Evolutionary conservation across 1,140 invertebrate genomes (phyloP), one percentile per base, ranked within the genome.

Genomic region (Lepidurus couesii): DNA sequence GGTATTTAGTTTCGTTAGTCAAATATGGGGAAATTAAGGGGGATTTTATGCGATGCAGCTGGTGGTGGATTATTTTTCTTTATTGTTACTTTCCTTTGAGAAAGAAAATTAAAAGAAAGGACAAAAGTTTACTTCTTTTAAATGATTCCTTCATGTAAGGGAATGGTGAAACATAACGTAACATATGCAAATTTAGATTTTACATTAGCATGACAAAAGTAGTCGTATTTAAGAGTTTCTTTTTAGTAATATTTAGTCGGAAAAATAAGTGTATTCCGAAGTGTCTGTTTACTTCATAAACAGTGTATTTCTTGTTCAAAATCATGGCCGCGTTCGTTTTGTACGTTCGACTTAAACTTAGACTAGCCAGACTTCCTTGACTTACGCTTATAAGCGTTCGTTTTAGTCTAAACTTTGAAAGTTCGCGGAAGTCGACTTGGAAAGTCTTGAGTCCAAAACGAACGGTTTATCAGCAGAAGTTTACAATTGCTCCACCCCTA

Each of bases 11-110:
- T 21, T 65, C 16, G 16, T n/a, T 65, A 65, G 21, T 65, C 21
- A 65, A 65, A 65, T 34, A 34, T n/a, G 53, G 21, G 16, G 16
- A 21, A 65, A 65, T 65, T n/a, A 65, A 65, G 13, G 53, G 53
- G 53, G 21, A 21, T 65, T 65, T 65, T 65, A 65, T 65, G 53
- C 53, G 16, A 21, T 65, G 53, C 53, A 65, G 53, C 53, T 65
- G 53, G 16, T 65, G 53, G 53, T 1, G n/a, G 2, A 34, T 34
- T 34, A 34, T 34, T 34, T 34, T 34, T 34, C 34, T 34, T 34
- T 34, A 3, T 34, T 34, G 0, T 34, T 34, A 3, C 34, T 34
- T 34, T 34, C 2, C 34, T 34, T 34, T 34, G 34, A 34, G 24
- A 34, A 34, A 34, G 34, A 34, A 34, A 34, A 34, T 34, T 34